These are phyloP conservation scores for Eumerus sabulonum DNA, from an alignment of 2,888 invertebrate genomes.

Conservation along the genomic window DNA sequence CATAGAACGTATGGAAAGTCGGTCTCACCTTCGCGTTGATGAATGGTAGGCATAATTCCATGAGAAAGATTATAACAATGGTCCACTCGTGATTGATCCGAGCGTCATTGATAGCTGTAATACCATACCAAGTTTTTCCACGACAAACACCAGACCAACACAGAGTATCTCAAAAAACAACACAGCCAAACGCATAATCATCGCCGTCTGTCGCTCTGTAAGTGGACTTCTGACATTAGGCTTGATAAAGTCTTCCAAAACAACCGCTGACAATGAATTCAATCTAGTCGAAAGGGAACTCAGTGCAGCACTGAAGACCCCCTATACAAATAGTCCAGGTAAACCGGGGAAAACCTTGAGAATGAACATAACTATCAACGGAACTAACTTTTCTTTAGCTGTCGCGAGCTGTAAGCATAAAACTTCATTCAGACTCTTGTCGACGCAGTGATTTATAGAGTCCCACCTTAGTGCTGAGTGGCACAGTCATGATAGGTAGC, in stretches of 20 bases:
- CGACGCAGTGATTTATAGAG: not conserved
- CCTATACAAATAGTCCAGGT: slow-evolving; percentile 92
- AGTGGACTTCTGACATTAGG: slow-evolving; percentile 82
- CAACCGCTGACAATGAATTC: slow-evolving; percentile 90
- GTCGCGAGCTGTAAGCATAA: slow-evolving; percentile 81
- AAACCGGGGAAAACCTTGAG: slow-evolving; percentile 88
- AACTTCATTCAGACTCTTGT: no score
- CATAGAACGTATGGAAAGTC: not conserved
- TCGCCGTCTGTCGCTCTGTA: slow-evolving; percentile 80
- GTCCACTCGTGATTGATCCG: slow-evolving; percentile 84
- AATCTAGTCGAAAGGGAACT: slow-evolving; percentile 90
- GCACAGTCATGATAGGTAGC: slow-evolving; percentile 88
- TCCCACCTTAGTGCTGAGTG: slow-evolving; percentile 86
- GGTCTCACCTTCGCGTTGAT: slow-evolving; percentile 81
- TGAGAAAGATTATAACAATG: slow-evolving; percentile 85
- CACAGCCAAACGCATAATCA: slow-evolving; percentile 85
- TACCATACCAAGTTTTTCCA: slow-evolving; percentile 87
- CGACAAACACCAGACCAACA: slow-evolving; percentile 83
- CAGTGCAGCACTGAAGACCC: slow-evolving; percentile 93
- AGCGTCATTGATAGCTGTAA: slow-evolving; percentile 83
- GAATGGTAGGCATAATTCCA: slow-evolving; percentile 84
- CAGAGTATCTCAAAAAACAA: slow-evolving; percentile 84
- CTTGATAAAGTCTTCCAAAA: slow-evolving; percentile 88
- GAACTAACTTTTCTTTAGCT: slow-evolving; percentile 89
- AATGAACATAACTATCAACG: slow-evolving; percentile 92